Evolutionary conservation across 1,140 invertebrate species (phyloP).

Genomic region (Neodiprion fabricii): DNA sequence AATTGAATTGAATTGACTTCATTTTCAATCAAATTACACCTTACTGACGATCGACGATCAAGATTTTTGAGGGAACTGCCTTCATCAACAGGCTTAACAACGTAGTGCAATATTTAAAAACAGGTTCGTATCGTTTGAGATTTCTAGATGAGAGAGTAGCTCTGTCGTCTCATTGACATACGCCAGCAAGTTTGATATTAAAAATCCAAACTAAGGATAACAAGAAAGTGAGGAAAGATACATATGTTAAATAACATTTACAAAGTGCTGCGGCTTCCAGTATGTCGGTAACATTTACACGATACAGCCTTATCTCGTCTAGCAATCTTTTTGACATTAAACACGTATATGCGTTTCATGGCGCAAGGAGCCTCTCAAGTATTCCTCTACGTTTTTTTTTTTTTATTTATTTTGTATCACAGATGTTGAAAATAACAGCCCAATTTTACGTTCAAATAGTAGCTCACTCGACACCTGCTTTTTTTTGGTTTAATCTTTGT

Average conservation of each 20-base stretch:
- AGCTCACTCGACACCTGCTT: slow-evolving; percentile 42
- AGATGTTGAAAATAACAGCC: slow-evolving; percentile 55
- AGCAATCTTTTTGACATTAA: not conserved
- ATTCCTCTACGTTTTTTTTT: slow-evolving; percentile 49
- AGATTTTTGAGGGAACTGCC: not conserved
- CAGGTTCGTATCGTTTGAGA: too few relatives aligned
- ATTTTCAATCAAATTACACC: not conserved
- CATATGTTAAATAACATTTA: too few relatives aligned
- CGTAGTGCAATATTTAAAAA: too few relatives aligned
- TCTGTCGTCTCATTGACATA: too few relatives aligned
- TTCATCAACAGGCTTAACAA: too few relatives aligned
- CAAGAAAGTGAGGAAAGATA: too few relatives aligned
- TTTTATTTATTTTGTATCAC: slow-evolving; percentile 51
- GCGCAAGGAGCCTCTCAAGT: slow-evolving; percentile 33
- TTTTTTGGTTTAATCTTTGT: not conserved
- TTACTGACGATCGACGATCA: not conserved
- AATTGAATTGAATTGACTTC: not conserved
- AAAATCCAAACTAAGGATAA: too few relatives aligned
- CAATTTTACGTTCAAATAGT: slow-evolving; percentile 26
- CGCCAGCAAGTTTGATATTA: too few relatives aligned
- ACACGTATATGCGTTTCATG: not conserved
- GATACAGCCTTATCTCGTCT: not conserved
- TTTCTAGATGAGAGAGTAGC: too few relatives aligned
- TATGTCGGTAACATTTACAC: not conserved
- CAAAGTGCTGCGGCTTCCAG: too few relatives aligned